phyloP scores from a whole-genome alignment of 2,113 vertebrate species.

The Heteronetta atricapilla region DNA sequence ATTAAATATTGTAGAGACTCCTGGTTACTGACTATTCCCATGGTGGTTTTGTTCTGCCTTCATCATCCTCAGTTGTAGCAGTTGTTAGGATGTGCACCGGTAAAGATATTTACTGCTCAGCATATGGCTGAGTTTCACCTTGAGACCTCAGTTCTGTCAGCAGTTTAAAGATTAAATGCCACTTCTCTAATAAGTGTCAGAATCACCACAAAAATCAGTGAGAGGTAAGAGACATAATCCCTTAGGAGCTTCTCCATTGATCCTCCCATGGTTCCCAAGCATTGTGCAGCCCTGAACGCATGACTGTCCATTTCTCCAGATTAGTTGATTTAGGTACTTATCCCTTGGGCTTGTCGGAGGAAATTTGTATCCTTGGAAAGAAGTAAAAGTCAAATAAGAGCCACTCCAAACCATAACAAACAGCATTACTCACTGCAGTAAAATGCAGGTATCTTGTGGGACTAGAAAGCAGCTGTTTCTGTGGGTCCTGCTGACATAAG shows the following conservation, averaged over 20 bases:
- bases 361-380: constrained; percentile 46
- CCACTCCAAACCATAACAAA: background rate
- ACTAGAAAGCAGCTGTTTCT: background rate
- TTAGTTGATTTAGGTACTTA: constrained; percentile 28
- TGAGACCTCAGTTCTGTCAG: constrained; percentile 25
- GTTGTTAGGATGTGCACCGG: background rate
- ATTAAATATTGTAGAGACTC: background rate
- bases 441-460: background rate
- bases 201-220: constrained; percentile 50
- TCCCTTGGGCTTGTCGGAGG: background rate
- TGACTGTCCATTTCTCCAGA: constrained; percentile 11
- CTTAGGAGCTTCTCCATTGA: constrained; percentile 45
- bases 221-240: constrained; percentile 46
- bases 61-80: background rate
- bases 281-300: background rate
- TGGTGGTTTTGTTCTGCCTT: background rate
- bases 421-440: background rate
- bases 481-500: background rate
- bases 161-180: constrained; percentile 60
- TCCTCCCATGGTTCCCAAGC: constrained; percentile 20
- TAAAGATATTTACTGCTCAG: constrained; percentile 9
- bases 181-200: constrained; percentile 48
- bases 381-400: constrained; percentile 10
- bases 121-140: constrained; percentile 19
- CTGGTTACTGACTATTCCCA: background rate